Evolutionary conservation across 2,888 invertebrate species (phyloP).

Genomic region (Lasioglossum morio): DNA sequence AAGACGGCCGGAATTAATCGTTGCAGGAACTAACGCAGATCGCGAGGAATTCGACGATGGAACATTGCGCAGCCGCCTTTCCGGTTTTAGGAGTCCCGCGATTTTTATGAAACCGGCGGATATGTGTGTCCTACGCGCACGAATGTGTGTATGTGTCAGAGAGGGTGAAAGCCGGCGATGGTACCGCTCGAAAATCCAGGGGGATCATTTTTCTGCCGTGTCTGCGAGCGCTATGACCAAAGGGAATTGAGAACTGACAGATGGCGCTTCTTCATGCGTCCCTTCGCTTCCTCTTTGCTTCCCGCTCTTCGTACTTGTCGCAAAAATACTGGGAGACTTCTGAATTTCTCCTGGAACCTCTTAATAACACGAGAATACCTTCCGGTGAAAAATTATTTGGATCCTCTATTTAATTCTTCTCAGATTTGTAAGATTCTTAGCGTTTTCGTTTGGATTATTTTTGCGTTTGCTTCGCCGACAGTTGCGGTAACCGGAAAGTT

Average conservation of each 20-base stretch:
- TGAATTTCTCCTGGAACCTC: not conserved
- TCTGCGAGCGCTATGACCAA: slow-evolving; percentile 67
- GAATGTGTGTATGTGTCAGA: not conserved
- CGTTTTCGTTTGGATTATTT: not conserved
- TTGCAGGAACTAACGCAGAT: slow-evolving; percentile 39
- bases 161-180: slow-evolving; percentile 35
- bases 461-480: not conserved
- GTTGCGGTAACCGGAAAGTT: not conserved
- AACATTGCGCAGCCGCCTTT: slow-evolving; percentile 10
- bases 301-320: slow-evolving; percentile 13
- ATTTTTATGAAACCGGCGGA: slow-evolving; percentile 32
- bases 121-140: not conserved
- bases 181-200: slow-evolving; percentile 72
- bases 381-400: not conserved
- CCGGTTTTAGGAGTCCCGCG: slow-evolving; percentile 32
- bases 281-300: slow-evolving; percentile 50
- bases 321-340: not conserved
- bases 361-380: slow-evolving; percentile 16
- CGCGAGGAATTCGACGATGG: slow-evolving; percentile 34
- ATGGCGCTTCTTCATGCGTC: slow-evolving; percentile 75
- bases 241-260: slow-evolving; percentile 74
- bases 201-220: slow-evolving; percentile 75
- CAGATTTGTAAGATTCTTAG: not conserved
- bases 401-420: not conserved
- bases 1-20: slow-evolving; percentile 53